Conservation (phyloP, 2,113 vertebrate species). For the Machaerirhynchus nigripectus region DNA sequence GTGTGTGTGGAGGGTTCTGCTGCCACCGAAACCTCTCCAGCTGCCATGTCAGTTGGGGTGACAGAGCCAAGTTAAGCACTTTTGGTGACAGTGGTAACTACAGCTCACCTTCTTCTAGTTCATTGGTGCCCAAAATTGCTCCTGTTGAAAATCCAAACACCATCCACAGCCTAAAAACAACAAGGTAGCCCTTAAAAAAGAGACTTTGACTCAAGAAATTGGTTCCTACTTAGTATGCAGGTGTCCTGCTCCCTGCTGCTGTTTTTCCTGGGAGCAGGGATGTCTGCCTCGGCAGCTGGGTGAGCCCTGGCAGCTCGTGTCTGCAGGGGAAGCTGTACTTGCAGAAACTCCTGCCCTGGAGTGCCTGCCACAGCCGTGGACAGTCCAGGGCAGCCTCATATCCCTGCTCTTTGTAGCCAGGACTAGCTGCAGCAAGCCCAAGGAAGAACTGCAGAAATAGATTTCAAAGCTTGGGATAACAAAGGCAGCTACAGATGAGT, state of each 20-base stretch:
- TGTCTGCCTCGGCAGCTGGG: background rate
- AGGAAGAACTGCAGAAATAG: background rate
- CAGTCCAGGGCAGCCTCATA: background rate
- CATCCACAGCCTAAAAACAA: background rate
- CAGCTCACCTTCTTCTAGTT: background rate
- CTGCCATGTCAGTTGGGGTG: background rate
- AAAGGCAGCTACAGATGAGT: background rate
- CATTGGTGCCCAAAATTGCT: background rate
- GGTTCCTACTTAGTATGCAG: background rate
- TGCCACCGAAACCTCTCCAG: background rate
- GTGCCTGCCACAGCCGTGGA: background rate
- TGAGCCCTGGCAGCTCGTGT: background rate
- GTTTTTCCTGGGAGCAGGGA: background rate
- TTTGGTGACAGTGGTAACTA: rapidly evolving
- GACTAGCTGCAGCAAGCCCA: background rate
- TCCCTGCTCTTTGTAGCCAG: background rate
- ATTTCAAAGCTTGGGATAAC: background rate
- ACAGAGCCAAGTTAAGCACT: background rate
- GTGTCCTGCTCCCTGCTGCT: background rate
- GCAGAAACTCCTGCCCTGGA: background rate
- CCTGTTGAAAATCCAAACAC: background rate
- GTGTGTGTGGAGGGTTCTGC: background rate
- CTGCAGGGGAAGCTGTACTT: background rate
- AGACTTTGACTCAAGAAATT: background rate
- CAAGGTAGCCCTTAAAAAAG: background rate